Conservation (phyloP, 2,797 vertebrate species). For the Buphagus erythrorhynchus region DNA sequence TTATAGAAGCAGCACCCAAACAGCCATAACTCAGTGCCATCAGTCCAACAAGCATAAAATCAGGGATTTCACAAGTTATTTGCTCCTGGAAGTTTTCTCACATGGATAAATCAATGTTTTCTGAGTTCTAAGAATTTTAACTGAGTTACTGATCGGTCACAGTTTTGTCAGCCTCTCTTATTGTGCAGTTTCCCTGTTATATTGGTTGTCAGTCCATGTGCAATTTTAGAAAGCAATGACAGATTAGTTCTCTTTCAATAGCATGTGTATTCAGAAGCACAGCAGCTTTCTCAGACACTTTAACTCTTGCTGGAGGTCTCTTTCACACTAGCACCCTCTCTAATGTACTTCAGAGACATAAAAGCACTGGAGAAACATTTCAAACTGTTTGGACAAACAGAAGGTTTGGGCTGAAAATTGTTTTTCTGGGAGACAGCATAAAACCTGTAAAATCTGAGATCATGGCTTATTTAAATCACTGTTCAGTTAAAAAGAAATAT, state of each 20-base stretch:
- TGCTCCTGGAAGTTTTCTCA: background rate
- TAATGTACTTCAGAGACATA: background rate
- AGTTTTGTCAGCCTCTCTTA: background rate
- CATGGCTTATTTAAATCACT: background rate
- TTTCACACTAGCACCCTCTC: background rate
- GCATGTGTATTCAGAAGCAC: background rate
- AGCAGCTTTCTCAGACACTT: background rate
- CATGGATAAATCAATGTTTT: background rate
- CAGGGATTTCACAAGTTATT: background rate
- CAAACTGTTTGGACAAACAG: background rate
- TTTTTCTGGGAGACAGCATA: background rate
- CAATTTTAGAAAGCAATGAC: background rate
- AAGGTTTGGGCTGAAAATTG: background rate
- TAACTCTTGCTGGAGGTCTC: background rate
- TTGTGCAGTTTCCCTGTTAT: background rate
- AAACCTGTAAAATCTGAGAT: background rate
- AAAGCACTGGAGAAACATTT: constrained; percentile 7
- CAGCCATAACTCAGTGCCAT: background rate
- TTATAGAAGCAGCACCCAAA: background rate
- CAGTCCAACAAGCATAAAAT: background rate
- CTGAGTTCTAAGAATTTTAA: background rate
- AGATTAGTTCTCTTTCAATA: background rate
- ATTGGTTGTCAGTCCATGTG: background rate
- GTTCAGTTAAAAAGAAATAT: background rate
- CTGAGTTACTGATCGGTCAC: background rate